These are phyloP conservation scores for Petrocephalus zakoni DNA, from an alignment of 2,113 vertebrate genomes.

Conservation along the genomic window DNA sequence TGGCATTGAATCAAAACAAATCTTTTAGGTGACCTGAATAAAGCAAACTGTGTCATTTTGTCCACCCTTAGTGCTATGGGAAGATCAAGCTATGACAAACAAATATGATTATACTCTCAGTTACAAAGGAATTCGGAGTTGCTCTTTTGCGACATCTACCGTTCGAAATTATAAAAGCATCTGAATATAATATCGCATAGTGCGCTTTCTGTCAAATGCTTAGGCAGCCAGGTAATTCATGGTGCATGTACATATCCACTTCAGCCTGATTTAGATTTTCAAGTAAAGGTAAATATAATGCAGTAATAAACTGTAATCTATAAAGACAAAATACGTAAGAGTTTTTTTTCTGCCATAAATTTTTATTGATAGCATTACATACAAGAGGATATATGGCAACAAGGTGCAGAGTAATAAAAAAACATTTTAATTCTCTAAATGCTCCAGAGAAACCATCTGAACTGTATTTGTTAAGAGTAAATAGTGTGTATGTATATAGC, in stretches of 20 bases:
- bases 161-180: not conserved
- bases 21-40: not conserved
- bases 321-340: not conserved
- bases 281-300: not conserved
- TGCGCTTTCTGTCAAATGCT: not conserved
- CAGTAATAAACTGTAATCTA: not conserved
- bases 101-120: not conserved
- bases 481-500: not conserved
- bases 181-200: not conserved
- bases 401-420: not conserved
- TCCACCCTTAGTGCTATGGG: not conserved
- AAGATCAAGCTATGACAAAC: not conserved
- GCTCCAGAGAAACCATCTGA: not conserved
- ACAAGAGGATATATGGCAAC: constrained; percentile 29
- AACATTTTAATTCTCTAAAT: not conserved
- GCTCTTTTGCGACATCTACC: not conserved
- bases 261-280: not conserved
- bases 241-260: not conserved
- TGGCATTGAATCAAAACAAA: not conserved
- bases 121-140: not conserved
- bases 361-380: constrained; percentile 52
- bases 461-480: not conserved
- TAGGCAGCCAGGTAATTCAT: not conserved
- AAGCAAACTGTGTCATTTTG: not conserved
- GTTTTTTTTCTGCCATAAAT: not conserved